Evolutionary conservation across 2,797 vertebrate genomes (phyloP), one percentile per base, ranked within the genome.

Genomic region (Dipus sagitta): DNA sequence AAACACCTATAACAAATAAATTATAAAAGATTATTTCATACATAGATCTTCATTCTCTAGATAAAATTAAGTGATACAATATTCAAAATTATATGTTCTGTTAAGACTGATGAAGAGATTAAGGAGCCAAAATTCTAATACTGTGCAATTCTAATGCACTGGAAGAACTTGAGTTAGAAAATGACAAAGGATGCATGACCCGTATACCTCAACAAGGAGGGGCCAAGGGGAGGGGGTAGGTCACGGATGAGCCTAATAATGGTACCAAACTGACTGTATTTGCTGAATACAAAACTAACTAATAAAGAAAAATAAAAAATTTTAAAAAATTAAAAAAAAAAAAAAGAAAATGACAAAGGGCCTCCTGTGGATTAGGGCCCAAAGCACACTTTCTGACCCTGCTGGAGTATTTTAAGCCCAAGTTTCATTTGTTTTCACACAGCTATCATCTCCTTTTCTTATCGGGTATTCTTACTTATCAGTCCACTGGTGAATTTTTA

Each of bases 1-100:
- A 93, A 95, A 95, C 86, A 95, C 62, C 96, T 98, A 95, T 58
- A 58, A 72, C 32, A 94, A 96, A 94, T 15, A 93, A 91, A 95
- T 82, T 80, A 93, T 42, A 79, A 90, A 95, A 96, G 21, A 77
- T 94, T 90, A 95, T 93, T 96, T 96, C 38, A 91, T 62, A 24
- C 54, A 87, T 58, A 14, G n/a, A 71, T 77, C 21, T 92, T 79
- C 12, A 80, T 74, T 86, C 52, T 60, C 38, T 64, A 71, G 24
- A 32, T 85, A 81, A 95, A 95, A 82, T 70, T 86, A 78, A 92
- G 64, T 74, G 32, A 82, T 24, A 77, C 34, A 84, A 32, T 81
- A 74, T 64, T 91, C 91, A 65, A 91, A 93, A 74, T 85, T 3
- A 47, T 79, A 42, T 47, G 58, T 42, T 4, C 71, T 58, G 3